Conservation (phyloP, 2,797 vertebrate genomes). For the Alectoris magna region DNA sequence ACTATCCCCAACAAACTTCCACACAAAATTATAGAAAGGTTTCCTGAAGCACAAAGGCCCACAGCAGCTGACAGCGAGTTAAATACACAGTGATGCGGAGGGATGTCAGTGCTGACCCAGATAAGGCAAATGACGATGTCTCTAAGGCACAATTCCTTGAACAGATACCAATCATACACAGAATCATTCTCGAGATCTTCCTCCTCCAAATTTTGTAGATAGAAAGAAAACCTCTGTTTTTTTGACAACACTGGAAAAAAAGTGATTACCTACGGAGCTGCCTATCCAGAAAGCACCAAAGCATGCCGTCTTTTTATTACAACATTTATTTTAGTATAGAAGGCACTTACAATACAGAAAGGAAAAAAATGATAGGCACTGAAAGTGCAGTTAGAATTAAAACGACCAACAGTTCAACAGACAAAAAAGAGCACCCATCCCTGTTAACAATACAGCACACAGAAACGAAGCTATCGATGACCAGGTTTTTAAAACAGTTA, state of each 20-base stretch:
- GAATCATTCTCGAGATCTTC: background rate
- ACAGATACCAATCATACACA: fast-evolving
- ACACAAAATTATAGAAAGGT: background rate
- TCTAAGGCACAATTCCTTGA: background rate
- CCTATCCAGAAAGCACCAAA: background rate
- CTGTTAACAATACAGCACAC: conserved; percentile 83
- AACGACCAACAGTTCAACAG: conserved; percentile 71
- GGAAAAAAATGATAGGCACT: conserved; percentile 77
- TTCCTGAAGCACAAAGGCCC: background rate
- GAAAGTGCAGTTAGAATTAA: conserved; percentile 71
- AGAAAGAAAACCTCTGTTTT: background rate
- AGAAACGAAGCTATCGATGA: conserved; percentile 80
- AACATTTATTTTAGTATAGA: conserved; percentile 90
- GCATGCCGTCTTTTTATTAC: conserved; percentile 77
- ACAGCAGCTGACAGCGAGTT: background rate
- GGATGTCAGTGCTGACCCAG: background rate
- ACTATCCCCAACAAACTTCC: background rate
- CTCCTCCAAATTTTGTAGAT: background rate
- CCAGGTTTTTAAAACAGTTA: conserved; percentile 84
- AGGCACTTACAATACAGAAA: conserved; percentile 96
- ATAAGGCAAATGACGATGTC: background rate
- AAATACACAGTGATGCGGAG: fast-evolving
- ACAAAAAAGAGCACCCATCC: conserved; percentile 82
- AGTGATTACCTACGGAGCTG: background rate
- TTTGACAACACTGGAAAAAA: background rate